Base-by-base conservation (phyloP, 2,888 invertebrate genomes). In the Cerastis leucographa region DNA sequence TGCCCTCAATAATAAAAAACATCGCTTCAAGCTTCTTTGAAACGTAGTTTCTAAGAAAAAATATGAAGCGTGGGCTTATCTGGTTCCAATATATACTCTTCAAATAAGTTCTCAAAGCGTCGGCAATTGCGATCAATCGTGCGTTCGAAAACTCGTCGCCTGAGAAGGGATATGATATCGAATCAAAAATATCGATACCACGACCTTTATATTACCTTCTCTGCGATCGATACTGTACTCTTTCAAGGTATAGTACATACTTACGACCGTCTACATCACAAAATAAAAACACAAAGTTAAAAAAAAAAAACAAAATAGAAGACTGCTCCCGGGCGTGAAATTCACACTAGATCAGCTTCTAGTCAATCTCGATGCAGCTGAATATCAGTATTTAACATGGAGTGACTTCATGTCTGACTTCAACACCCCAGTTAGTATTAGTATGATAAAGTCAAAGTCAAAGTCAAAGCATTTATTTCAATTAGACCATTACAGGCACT, bases 81-180 rank as follows among this genome's bases (percentile, higher is more conserved):
- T 49, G 29, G 73, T 54, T 80, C 42, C 74, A 80, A 80, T 80
- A 74, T 68, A 42, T 64, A 56, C 56, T 56, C 74, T 68, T 74
- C 80, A 83, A 77, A 71, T 70, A 77, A 68, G 54, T 25, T 78
- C 66, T 59, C 76, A 49, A 79, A 81, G 70, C 56, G 68, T 54
- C 11, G 81, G 54, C 68, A 70, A 81, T 70, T 67, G 61, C 19
- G 70, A 61, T 81, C 69, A 70, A 76, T 81, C 61, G 61, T 67
- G 76, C 76, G 61, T 81, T 70, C 3, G 76, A 46, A 75, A 66
- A 40, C 56, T 25, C 44, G 25, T 49, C 59, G 44, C 22, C 17
- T 64, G 64, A 42, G 17, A 73, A 65, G 35, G 25, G 22, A 51
- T 77, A 29, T 76, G 42, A 61, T 77, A 77, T 77, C 12, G 42